These are phyloP conservation scores for Lithophane leautieri DNA, from an alignment of 2,888 invertebrate species.

Conservation along the genomic window DNA sequence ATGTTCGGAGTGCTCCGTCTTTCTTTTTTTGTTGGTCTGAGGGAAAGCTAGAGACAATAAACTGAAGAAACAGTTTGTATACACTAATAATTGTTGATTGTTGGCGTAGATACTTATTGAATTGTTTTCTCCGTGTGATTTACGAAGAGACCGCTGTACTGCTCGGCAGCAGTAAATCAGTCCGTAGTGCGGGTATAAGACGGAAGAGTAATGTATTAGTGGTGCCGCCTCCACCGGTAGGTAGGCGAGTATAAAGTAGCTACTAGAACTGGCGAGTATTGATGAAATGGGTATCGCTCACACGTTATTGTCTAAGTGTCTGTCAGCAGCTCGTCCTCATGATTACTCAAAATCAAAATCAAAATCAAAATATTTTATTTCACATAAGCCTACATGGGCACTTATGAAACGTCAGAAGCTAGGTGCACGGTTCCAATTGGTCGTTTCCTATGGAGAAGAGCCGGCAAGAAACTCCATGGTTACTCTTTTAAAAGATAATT, in stretches of 20 bases:
- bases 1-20: too few relatives aligned
- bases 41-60: constrained; percentile 38
- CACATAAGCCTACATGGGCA: too few relatives aligned
- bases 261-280: not conserved
- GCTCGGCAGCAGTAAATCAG: constrained; percentile 29
- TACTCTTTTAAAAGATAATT: too few relatives aligned
- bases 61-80: constrained; percentile 38
- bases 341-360: too few relatives aligned
- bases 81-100: constrained; percentile 31
- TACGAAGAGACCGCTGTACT: constrained; percentile 18
- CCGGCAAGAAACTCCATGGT: too few relatives aligned
- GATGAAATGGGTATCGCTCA: constrained; percentile 5
- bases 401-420: too few relatives aligned
- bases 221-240: not conserved
- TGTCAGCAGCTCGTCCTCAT: not conserved
- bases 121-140: constrained; percentile 32
- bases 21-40: too few relatives aligned
- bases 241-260: too few relatives aligned
- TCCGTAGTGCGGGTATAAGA: constrained; percentile 21
- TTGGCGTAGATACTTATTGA: constrained; percentile 40
- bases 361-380: too few relatives aligned
- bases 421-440: too few relatives aligned
- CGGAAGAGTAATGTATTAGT: constrained; percentile 30
- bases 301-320: constrained; percentile 5
- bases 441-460: too few relatives aligned